These are phyloP conservation scores for Cryptophagus acutangulus DNA, from an alignment of 2,888 invertebrate genomes.

Conservation along the genomic window DNA sequence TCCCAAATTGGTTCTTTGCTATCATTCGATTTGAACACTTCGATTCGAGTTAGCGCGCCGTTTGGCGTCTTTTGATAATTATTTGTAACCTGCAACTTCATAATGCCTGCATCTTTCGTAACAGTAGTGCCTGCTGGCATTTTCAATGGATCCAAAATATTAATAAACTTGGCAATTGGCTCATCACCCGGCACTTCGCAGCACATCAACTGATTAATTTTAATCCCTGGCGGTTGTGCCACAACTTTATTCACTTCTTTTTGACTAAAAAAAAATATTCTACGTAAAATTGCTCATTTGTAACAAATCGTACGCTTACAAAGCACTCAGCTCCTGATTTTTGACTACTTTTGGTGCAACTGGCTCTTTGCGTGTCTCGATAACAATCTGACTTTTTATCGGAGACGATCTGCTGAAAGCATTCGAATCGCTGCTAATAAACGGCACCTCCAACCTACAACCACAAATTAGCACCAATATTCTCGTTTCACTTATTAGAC, in stretches of 20 bases:
- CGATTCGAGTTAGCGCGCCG: constrained; percentile 54
- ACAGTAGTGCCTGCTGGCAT: constrained; percentile 39
- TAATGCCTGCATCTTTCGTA: constrained; percentile 37
- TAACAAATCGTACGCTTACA: constrained; percentile 8
- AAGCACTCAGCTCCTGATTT: constrained; percentile 13
- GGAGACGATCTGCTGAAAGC: constrained; percentile 73
- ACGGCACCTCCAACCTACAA: neutral
- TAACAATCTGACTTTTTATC: constrained; percentile 72
- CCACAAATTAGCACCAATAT: neutral
- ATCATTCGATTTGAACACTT: constrained; percentile 53
- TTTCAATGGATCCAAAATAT: constrained; percentile 43
- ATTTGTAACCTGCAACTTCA: constrained; percentile 45
- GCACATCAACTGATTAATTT: constrained; percentile 46
- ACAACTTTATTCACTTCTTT: constrained; percentile 23
- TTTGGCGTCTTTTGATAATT: constrained; percentile 52
- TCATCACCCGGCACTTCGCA: constrained; percentile 47
- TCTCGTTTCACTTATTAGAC: neutral
- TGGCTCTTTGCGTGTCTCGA: constrained; percentile 62
- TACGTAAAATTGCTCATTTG: no score
- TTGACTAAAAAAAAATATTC: constrained; percentile 22
- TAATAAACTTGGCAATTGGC: constrained; percentile 45
- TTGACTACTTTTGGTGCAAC: constrained; percentile 18
- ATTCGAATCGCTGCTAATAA: constrained; percentile 10
- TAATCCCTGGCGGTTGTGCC: constrained; percentile 39
- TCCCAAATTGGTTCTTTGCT: constrained; percentile 66